Evolutionary conservation across 2,888 invertebrate species (phyloP).

Genomic region (Coenonympha glycerion): DNA sequence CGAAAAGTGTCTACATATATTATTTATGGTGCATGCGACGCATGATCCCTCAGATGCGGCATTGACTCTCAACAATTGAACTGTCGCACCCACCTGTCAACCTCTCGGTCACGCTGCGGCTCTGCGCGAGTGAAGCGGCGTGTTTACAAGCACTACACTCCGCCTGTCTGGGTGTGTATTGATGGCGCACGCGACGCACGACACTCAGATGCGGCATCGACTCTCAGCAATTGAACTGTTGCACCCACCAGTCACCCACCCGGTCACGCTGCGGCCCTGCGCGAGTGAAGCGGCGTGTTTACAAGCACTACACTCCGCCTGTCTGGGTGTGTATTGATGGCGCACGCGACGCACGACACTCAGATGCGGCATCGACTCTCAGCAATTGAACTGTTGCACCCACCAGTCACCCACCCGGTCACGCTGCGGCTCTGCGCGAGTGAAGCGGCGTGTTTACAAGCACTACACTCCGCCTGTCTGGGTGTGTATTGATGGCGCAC

Average conservation of each 20-base stretch:
- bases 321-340: constrained; percentile 30
- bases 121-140: constrained; percentile 34
- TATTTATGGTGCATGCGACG: too few relatives aligned
- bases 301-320: constrained; percentile 34
- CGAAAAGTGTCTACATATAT: too few relatives aligned
- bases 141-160: constrained; percentile 37
- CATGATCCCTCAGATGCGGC: too few relatives aligned
- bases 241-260: too few relatives aligned
- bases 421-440: constrained; percentile 36
- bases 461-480: constrained; percentile 30
- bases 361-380: constrained; percentile 22
- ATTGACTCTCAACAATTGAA: too few relatives aligned
- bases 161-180: constrained; percentile 28
- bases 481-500: constrained; percentile 29
- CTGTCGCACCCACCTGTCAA: too few relatives aligned
- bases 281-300: constrained; percentile 34
- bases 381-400: too few relatives aligned
- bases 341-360: background rate
- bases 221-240: background rate
- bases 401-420: too few relatives aligned
- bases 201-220: constrained; percentile 22
- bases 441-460: constrained; percentile 36
- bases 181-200: constrained; percentile 18
- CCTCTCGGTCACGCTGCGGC: too few relatives aligned
- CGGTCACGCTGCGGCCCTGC: constrained; percentile 39